Conservation (phyloP, 2,797 vertebrate genomes). For the Fistularia tabacaria region DNA sequence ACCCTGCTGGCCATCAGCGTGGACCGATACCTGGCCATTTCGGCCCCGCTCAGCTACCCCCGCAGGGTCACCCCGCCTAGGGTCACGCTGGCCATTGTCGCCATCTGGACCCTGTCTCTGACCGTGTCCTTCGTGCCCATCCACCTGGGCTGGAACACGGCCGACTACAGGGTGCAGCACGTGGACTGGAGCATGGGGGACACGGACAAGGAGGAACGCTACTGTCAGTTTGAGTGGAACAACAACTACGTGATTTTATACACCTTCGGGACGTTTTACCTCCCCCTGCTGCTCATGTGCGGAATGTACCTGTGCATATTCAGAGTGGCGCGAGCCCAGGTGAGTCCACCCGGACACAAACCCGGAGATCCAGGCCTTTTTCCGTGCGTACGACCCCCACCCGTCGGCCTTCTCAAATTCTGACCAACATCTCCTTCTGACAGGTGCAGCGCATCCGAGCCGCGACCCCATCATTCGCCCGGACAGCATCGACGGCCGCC, state of each 20-base stretch:
- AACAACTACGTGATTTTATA: slow-evolving; percentile 82
- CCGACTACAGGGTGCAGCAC: slow-evolving; percentile 71
- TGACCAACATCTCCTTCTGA: slow-evolving; percentile 3
- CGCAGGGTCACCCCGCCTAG: slow-evolving; percentile 77
- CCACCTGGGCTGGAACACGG: slow-evolving; percentile 91
- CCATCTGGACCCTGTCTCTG: slow-evolving; percentile 86
- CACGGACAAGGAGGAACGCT: slow-evolving; percentile 42
- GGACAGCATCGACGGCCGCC: slow-evolving; percentile 59
- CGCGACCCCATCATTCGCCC: slow-evolving; percentile 66
- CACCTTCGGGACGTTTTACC: slow-evolving; percentile 82
- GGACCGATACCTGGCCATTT: slow-evolving; percentile 88
- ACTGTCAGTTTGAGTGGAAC: slow-evolving; percentile 84
- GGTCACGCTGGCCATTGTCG: slow-evolving; percentile 73
- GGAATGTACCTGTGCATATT: slow-evolving; percentile 89
- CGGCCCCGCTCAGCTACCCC: slow-evolving; percentile 82
- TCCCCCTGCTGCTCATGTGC: slow-evolving; percentile 89
- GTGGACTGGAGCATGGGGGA: slow-evolving; percentile 60
- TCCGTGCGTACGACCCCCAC: neutral
- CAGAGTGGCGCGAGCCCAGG: slow-evolving; percentile 87
- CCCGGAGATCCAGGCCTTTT: too few relatives aligned
- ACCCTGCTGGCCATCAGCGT: slow-evolving; percentile 91
- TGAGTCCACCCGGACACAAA: slow-evolving; percentile 23
- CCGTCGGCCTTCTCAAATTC: neutral
- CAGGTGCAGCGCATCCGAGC: slow-evolving; percentile 85
- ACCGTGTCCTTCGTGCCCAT: slow-evolving; percentile 87